Percentiles rank a stretch among this genome's conserved stretches.
phyloP scores from a whole-genome alignment of 2,888 invertebrate species.

The Drosophila rubida region DNA sequence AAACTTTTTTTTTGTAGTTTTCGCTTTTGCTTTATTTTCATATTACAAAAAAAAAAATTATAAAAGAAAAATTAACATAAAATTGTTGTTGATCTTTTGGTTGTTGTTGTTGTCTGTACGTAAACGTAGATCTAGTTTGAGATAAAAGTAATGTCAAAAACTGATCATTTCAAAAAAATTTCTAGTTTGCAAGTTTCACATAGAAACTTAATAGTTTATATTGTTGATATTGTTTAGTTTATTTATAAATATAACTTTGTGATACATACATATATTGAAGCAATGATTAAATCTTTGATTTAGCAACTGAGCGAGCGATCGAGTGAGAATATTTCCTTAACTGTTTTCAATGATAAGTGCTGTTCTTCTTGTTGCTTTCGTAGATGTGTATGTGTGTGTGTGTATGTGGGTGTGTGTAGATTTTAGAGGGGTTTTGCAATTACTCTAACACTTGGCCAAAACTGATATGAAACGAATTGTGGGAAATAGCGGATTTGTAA shows the following conservation, averaged over 20 bases:
- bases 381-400: not conserved
- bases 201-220: constrained; percentile 21
- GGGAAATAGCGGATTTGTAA: not conserved
- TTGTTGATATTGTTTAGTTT: constrained; percentile 41
- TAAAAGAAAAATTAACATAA: constrained; percentile 7
- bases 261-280: constrained; percentile 38
- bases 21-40: constrained; percentile 12
- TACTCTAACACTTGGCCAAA: not conserved
- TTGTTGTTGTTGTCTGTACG: constrained; percentile 13
- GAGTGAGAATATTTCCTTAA: constrained; percentile 7
- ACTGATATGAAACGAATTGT: not conserved
- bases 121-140: constrained; percentile 12
- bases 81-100: constrained; percentile 3
- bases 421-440: not conserved
- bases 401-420: not conserved
- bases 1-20: constrained; percentile 7
- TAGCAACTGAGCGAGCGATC: constrained; percentile 36
- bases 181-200: constrained; percentile 21
- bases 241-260: constrained; percentile 40
- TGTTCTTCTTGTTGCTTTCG: constrained; percentile 18
- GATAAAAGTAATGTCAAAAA: constrained; percentile 29
- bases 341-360: not conserved
- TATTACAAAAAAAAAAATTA: constrained; percentile 14
- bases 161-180: constrained; percentile 14
- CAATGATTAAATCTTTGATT: constrained; percentile 41